Evolutionary conservation across 2,113 vertebrate species (phyloP).

Genomic region (Zosterops lateralis): DNA sequence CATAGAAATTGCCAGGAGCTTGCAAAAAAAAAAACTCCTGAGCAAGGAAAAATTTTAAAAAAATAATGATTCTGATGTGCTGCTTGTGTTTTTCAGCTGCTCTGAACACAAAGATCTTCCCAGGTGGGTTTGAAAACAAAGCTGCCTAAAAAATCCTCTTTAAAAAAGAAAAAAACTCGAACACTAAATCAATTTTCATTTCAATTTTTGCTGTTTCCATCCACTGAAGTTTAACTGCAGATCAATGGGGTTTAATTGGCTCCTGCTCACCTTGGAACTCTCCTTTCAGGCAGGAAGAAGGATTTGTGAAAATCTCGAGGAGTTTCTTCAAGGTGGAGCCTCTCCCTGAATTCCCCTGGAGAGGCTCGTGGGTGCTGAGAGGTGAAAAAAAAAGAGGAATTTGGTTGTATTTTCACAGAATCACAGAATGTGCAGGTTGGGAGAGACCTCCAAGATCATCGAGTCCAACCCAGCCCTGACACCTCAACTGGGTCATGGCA

Average conservation of each 20-base stretch:
- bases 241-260: background rate
- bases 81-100: background rate
- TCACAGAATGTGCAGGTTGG: too few relatives aligned
- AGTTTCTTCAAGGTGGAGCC: background rate
- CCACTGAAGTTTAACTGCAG: background rate
- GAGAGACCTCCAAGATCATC: too few relatives aligned
- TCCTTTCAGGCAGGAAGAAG: background rate
- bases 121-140: background rate
- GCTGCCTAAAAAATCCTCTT: background rate
- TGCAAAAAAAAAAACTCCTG: background rate
- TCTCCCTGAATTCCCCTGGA: background rate
- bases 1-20: background rate
- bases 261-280: background rate
- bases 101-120: background rate
- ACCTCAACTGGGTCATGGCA: too few relatives aligned
- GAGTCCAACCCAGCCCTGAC: too few relatives aligned
- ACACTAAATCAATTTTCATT: background rate
- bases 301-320: background rate
- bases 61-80: too few relatives aligned
- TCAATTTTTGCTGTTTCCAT: background rate
- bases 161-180: too few relatives aligned
- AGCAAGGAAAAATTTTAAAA: background rate
- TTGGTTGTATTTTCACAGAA: background rate
- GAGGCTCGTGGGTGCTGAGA: rapidly evolving
- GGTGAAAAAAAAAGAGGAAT: background rate